Conservation (phyloP, 2,888 invertebrate species). For the Drosophila helvetica region DNA sequence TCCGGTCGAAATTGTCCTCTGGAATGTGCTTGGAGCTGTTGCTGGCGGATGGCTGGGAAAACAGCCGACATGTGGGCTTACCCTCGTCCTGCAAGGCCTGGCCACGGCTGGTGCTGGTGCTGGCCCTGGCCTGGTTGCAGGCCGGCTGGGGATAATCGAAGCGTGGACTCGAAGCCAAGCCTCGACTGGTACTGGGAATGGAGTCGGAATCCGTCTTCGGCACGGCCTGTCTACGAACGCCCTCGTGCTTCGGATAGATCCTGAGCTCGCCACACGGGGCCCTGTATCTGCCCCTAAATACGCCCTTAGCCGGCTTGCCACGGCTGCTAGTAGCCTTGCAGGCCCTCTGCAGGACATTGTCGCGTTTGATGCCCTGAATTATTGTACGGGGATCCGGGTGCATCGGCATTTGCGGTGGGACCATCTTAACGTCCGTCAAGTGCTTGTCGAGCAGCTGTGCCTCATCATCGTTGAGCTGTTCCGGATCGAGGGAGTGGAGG, state of each 20-base stretch:
- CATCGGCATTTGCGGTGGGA: slow-evolving; percentile 4
- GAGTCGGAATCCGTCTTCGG: not conserved
- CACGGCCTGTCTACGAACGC: not conserved
- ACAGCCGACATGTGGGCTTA: too few species aligned
- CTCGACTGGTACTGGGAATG: not conserved
- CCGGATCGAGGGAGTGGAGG: slow-evolving; percentile 38
- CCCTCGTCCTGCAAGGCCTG: not conserved
- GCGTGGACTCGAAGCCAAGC: not conserved
- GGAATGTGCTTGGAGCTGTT: too few species aligned
- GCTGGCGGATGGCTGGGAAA: too few species aligned
- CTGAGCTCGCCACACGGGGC: not conserved
- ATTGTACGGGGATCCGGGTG: slow-evolving; percentile 24
- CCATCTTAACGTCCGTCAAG: slow-evolving; percentile 41
- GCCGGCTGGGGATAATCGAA: too few species aligned
- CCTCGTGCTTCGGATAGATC: not conserved
- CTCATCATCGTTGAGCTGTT: slow-evolving; percentile 17
- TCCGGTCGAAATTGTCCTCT: too few species aligned
- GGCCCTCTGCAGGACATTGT: not conserved
- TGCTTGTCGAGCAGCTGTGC: slow-evolving; percentile 49
- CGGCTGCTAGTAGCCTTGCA: not conserved
- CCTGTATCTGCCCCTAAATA: not conserved
- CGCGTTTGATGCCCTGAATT: not conserved
- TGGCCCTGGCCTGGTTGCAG: too few species aligned
- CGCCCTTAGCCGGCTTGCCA: not conserved
- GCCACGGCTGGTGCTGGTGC: not conserved